Conservation (phyloP, 2,888 invertebrate genomes). For the Zhengitettix transpicula region DNA sequence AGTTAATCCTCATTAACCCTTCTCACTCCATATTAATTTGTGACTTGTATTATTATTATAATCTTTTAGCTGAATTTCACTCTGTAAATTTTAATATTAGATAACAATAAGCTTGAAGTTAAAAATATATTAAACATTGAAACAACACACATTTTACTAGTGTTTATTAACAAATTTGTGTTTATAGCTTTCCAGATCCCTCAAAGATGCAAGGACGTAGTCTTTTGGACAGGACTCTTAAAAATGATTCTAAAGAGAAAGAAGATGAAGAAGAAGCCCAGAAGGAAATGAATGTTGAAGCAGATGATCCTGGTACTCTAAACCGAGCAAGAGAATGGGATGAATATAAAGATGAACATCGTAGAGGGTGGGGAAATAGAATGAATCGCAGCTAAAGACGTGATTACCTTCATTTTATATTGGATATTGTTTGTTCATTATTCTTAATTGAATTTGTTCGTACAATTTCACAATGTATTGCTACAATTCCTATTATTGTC, state of each 20-base stretch:
- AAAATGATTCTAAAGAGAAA: slow-evolving; percentile 10
- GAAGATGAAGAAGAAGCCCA: slow-evolving; percentile 38
- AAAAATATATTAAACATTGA: too few species aligned
- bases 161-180: slow-evolving; percentile 4
- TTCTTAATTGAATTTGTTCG: too few species aligned
- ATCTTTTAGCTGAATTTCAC: too few species aligned
- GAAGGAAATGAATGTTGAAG: slow-evolving; percentile 45
- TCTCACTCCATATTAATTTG: too few species aligned
- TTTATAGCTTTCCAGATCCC: slow-evolving; percentile 19
- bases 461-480: too few species aligned
- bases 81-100: too few species aligned
- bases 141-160: not conserved
- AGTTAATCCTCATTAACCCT: too few species aligned
- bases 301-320: slow-evolving; percentile 54
- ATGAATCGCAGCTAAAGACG: slow-evolving; percentile 12
- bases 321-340: slow-evolving; percentile 53
- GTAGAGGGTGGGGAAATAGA: slow-evolving; percentile 70
- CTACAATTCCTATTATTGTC: too few species aligned
- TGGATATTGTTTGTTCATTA: too few species aligned
- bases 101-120: too few species aligned
- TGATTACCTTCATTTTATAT: too few species aligned
- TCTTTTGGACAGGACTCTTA: slow-evolving; percentile 16
- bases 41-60: too few species aligned
- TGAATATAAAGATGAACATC: slow-evolving; percentile 76
- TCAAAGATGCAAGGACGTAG: slow-evolving; percentile 18